These are phyloP conservation scores for Mayetiola destructor DNA, from an alignment of 2,888 invertebrate genomes.

Conservation along the genomic window DNA sequence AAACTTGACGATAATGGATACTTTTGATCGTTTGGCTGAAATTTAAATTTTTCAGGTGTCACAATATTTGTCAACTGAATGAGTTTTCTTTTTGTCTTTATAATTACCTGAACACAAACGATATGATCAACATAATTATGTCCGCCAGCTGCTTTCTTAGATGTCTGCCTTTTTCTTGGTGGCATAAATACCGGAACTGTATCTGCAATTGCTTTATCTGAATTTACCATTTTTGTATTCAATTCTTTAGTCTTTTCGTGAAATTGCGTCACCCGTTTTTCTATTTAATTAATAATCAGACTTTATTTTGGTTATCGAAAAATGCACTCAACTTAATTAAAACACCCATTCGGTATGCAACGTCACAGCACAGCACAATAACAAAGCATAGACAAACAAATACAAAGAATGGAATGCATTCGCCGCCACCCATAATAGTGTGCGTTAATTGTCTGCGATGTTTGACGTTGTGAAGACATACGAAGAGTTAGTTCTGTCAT, in stretches of 20 bases:
- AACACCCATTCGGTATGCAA: too few relatives aligned
- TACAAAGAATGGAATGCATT: too few relatives aligned
- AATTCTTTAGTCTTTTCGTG: neutral
- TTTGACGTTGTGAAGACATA: too few relatives aligned
- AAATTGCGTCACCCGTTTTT: too few relatives aligned
- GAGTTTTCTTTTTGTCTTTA: neutral
- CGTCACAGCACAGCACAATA: too few relatives aligned
- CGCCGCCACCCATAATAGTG: too few relatives aligned
- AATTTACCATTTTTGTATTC: conserved; percentile 27
- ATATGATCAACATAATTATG: conserved; percentile 48
- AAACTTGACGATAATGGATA: conserved; percentile 32
- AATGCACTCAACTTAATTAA: too few relatives aligned
- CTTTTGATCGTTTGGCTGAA: conserved; percentile 20
- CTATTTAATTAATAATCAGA: too few relatives aligned
- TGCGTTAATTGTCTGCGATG: too few relatives aligned
- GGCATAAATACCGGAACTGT: conserved; percentile 43
- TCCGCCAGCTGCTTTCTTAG: conserved; percentile 39
- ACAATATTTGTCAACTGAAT: conserved; percentile 15
- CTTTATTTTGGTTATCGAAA: too few relatives aligned
- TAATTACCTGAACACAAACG: conserved; percentile 42
- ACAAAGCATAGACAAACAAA: too few relatives aligned
- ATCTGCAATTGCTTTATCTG: conserved; percentile 26
- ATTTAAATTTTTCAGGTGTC: neutral
- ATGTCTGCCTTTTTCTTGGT: conserved; percentile 42
- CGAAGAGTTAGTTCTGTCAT: too few relatives aligned